Evolutionary conservation across 1,140 invertebrate species (phyloP).

Genomic region (Drosophila repleta): DNA sequence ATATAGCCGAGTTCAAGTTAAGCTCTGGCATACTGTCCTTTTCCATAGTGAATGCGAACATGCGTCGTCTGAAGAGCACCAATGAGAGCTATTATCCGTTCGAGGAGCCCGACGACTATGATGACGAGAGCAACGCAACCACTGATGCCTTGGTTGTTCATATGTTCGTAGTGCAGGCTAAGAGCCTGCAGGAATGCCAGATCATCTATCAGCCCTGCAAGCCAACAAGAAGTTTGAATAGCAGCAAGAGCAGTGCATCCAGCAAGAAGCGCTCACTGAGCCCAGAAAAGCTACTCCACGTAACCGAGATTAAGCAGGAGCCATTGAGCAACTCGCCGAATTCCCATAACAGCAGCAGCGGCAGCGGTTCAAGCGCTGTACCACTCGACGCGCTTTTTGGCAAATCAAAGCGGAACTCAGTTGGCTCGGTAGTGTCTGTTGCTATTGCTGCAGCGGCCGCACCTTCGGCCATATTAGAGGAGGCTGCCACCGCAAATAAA

Average conservation of each 20-base stretch:
- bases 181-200: constrained; percentile 93
- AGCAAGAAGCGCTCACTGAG: constrained; percentile 51
- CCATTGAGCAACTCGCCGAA: constrained; percentile 49
- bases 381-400: constrained; percentile 59
- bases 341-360: constrained; percentile 28
- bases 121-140: constrained; percentile 78
- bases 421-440: constrained; percentile 59
- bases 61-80: constrained; percentile 83
- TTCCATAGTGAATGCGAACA: constrained; percentile 91
- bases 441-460: constrained; percentile 67
- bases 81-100: constrained; percentile 83
- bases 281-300: constrained; percentile 47
- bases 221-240: constrained; percentile 58
- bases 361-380: constrained; percentile 47
- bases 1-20: constrained; percentile 92
- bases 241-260: constrained; percentile 43
- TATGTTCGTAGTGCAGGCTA: constrained; percentile 94
- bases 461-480: constrained; percentile 52
- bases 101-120: constrained; percentile 83
- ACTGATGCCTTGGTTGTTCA: constrained; percentile 86
- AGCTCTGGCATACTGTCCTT: constrained; percentile 94
- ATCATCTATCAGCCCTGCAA: constrained; percentile 89
- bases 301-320: constrained; percentile 54
- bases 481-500: constrained; percentile 30
- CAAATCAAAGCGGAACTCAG: constrained; percentile 52